Conservation (phyloP, 2,113 vertebrate species). For the Mirounga angustirostris region DNA sequence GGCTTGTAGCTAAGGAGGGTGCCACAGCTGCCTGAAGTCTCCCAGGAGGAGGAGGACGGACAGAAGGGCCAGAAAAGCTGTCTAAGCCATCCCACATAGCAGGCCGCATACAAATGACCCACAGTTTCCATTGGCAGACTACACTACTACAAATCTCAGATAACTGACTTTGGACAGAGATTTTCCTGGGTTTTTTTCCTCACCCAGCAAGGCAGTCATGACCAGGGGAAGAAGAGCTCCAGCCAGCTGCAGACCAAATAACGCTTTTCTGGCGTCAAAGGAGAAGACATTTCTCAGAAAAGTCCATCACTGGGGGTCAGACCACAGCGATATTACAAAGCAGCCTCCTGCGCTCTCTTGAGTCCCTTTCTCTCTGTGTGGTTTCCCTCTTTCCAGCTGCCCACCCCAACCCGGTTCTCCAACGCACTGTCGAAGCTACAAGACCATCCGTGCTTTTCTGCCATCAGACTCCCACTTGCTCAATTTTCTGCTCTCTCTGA, state of each 20-base stretch:
- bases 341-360: not conserved
- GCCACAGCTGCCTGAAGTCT: slow-evolving; percentile 29
- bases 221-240: not conserved
- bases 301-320: not conserved
- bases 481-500: not conserved
- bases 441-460: not conserved
- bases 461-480: not conserved
- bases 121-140: not conserved
- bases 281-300: slow-evolving; percentile 59
- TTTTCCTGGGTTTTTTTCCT: not conserved
- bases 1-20: not conserved
- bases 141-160: slow-evolving; percentile 30
- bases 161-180: slow-evolving; percentile 64
- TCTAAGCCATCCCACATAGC: not conserved
- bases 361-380: not conserved
- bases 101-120: not conserved
- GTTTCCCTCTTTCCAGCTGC: not conserved
- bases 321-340: not conserved
- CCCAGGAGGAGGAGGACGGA: not conserved
- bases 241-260: slow-evolving; percentile 54
- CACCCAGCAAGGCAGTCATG: slow-evolving; percentile 42
- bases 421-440: not conserved
- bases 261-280: slow-evolving; percentile 16
- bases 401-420: not conserved
- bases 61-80: not conserved